phyloP scores from a whole-genome alignment of 2,113 vertebrate species.

The Sylvia atricapilla region DNA sequence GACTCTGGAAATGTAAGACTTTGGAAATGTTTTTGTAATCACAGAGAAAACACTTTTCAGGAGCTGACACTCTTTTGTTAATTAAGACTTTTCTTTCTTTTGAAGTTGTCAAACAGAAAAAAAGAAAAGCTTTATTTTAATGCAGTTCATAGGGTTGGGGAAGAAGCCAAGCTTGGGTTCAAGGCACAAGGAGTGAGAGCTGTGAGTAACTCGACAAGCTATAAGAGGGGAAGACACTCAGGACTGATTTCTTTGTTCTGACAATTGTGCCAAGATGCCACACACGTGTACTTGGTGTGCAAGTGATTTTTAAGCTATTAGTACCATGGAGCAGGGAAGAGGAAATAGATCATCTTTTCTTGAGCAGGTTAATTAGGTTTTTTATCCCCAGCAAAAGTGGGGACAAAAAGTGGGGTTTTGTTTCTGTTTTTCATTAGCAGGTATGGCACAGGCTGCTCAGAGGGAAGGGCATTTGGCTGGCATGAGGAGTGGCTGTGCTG shows the following conservation, averaged over 20 bases:
- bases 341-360: background rate
- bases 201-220: background rate
- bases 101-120: background rate
- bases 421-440: background rate
- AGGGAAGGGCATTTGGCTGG: background rate
- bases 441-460: background rate
- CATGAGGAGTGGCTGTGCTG: rapidly evolving
- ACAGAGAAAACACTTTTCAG: background rate
- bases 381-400: background rate
- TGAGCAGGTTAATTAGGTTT: background rate
- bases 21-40: background rate
- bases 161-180: background rate
- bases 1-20: background rate
- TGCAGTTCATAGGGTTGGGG: background rate
- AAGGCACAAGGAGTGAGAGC: background rate
- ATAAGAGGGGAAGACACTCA: background rate
- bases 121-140: background rate
- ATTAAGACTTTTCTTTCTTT: background rate
- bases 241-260: background rate
- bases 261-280: background rate
- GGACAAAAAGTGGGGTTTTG: background rate
- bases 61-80: background rate
- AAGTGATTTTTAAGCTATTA: background rate
- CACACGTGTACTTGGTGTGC: rapidly evolving
- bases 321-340: background rate